These are phyloP conservation scores for Notechis scutatus DNA, from an alignment of 2,113 vertebrate genomes.

Conservation along the genomic window DNA sequence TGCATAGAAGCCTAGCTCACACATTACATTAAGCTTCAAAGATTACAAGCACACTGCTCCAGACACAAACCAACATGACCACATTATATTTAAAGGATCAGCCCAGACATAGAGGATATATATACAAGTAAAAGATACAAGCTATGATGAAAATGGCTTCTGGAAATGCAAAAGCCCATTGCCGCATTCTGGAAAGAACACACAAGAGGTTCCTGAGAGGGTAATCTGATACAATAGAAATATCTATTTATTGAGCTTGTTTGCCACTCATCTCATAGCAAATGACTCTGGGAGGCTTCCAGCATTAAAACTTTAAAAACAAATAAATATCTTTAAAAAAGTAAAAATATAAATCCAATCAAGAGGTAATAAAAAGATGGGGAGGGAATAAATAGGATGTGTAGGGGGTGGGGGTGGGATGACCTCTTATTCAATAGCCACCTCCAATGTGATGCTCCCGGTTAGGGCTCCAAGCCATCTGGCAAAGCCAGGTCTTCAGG, in stretches of 20 bases:
- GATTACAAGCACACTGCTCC: neutral
- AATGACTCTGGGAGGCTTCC: neutral
- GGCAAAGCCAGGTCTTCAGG: neutral
- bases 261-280: neutral
- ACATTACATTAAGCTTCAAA: neutral
- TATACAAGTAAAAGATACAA: neutral
- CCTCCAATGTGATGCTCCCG: neutral
- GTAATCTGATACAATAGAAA: neutral
- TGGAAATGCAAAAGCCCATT: neutral
- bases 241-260: neutral
- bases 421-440: neutral
- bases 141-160: neutral
- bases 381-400: neutral
- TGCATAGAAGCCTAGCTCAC: neutral
- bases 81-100: neutral
- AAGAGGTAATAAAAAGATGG: neutral
- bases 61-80: neutral
- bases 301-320: neutral
- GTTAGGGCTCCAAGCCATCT: neutral
- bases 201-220: neutral
- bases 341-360: neutral
- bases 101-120: neutral
- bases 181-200: neutral
- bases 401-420: neutral
- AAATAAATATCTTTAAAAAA: neutral